phyloP scores from a whole-genome alignment of 2,888 invertebrate genomes.

The Melanotus villosus region DNA sequence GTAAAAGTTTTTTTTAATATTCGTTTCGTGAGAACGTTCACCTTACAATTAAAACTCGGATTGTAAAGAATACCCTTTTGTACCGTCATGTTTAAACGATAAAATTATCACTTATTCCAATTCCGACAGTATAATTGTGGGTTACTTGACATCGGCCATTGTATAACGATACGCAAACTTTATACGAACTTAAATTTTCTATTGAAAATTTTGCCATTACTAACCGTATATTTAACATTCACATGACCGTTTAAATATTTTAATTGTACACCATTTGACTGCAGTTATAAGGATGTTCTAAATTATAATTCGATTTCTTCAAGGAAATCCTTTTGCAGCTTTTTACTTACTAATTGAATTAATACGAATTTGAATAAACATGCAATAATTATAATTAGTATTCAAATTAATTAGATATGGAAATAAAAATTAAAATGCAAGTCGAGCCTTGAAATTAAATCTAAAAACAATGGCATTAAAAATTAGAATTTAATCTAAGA shows the following conservation, averaged over 20 bases:
- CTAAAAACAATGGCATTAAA: background rate
- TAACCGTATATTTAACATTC: slow-evolving; percentile 1
- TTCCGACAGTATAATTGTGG: slow-evolving; percentile 10
- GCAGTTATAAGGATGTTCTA: slow-evolving; percentile 6
- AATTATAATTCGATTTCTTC: background rate
- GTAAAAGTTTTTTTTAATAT: slow-evolving; percentile 5
- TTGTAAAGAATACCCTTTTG: slow-evolving; percentile 17
- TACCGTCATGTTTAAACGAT: slow-evolving; percentile 18
- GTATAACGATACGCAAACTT: slow-evolving; percentile 19
- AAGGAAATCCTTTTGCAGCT: background rate
- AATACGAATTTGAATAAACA: slow-evolving; percentile 11
- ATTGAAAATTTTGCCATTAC: slow-evolving; percentile 4
- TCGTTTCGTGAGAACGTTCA: slow-evolving; percentile 21
- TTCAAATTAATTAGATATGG: slow-evolving; percentile 9
- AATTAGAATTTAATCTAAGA: background rate
- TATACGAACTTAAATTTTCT: slow-evolving; percentile 1
- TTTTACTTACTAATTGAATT: background rate
- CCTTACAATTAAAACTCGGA: slow-evolving; percentile 12
- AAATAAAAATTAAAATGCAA: too few relatives aligned
- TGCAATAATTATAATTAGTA: slow-evolving; percentile 6
- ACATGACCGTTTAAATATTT: slow-evolving; percentile 8
- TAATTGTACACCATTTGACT: background rate
- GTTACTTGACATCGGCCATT: slow-evolving; percentile 6
- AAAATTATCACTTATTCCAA: slow-evolving; percentile 15
- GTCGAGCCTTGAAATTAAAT: background rate